Conservation (phyloP, 2,888 invertebrate species). For the Octonoba sinensis region DNA sequence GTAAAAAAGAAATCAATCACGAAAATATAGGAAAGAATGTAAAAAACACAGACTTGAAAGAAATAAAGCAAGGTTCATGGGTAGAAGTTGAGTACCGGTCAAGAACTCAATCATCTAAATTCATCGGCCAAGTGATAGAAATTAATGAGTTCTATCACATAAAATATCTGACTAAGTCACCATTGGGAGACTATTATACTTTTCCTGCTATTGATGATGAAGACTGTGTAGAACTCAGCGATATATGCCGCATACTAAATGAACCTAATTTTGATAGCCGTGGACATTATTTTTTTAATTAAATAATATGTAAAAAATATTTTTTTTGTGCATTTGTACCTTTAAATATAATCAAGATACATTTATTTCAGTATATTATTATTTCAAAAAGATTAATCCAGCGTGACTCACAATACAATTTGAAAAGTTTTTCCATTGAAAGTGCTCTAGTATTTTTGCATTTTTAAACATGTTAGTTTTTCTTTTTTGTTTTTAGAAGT, state of each 20-base stretch:
- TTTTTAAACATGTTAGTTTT: too few relatives aligned
- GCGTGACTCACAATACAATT: too few relatives aligned
- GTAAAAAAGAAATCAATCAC: too few relatives aligned
- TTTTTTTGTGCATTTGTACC: too few relatives aligned
- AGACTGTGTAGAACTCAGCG: neutral
- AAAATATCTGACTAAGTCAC: slow-evolving; percentile 1
- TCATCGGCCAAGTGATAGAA: neutral
- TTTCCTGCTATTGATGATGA: neutral
- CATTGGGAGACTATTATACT: neutral
- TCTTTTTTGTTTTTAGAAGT: too few relatives aligned
- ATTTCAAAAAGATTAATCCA: too few relatives aligned
- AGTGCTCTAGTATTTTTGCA: too few relatives aligned
- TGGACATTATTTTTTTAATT: neutral
- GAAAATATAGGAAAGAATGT: neutral
- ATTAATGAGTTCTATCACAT: neutral
- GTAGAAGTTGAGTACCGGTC: neutral
- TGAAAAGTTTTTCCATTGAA: too few relatives aligned
- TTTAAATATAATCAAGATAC: slow-evolving; percentile 1
- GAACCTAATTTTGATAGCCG: neutral
- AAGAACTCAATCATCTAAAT: neutral
- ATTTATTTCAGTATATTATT: too few relatives aligned
- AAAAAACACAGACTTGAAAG: neutral
- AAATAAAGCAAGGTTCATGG: slow-evolving; percentile 1
- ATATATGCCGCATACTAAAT: neutral
- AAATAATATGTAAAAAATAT: too few relatives aligned